Evolutionary conservation across 2,888 invertebrate genomes (phyloP).

Genomic region (Mythimna pallens): DNA sequence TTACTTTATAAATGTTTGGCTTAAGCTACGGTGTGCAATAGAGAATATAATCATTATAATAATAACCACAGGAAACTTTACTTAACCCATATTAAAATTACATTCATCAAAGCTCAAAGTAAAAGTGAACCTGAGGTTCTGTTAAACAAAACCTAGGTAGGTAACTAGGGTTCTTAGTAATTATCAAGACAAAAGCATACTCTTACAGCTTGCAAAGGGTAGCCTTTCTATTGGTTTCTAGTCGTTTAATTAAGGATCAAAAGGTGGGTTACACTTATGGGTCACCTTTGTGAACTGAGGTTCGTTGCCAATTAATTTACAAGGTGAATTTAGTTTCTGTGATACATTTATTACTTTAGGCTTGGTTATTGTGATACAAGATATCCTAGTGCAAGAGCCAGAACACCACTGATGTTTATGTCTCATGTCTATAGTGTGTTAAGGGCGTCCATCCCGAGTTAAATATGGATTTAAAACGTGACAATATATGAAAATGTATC

Average conservation of each 20-base stretch:
- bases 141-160: slow-evolving; percentile 10
- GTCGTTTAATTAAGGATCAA: slow-evolving; percentile 50
- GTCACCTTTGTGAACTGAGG: slow-evolving; percentile 52
- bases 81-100: neutral
- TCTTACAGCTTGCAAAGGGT: slow-evolving; percentile 29
- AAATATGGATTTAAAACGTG: no score
- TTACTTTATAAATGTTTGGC: no score
- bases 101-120: neutral
- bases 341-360: slow-evolving; percentile 7
- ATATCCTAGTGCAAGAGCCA: no score
- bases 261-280: slow-evolving; percentile 27
- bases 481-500: no score
- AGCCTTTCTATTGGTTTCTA: slow-evolving; percentile 36
- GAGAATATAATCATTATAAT: no score
- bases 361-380: neutral
- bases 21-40: no score
- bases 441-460: no score
- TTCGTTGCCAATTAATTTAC: slow-evolving; percentile 52
- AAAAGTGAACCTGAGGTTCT: neutral
- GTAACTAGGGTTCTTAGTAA: slow-evolving; percentile 20
- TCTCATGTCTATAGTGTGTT: no score
- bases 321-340: slow-evolving; percentile 14
- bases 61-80: no score
- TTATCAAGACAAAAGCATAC: slow-evolving; percentile 28
- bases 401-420: no score